Evolutionary conservation across 2,113 vertebrate species (phyloP).

Genomic region (Triplophysa tibetana): DNA sequence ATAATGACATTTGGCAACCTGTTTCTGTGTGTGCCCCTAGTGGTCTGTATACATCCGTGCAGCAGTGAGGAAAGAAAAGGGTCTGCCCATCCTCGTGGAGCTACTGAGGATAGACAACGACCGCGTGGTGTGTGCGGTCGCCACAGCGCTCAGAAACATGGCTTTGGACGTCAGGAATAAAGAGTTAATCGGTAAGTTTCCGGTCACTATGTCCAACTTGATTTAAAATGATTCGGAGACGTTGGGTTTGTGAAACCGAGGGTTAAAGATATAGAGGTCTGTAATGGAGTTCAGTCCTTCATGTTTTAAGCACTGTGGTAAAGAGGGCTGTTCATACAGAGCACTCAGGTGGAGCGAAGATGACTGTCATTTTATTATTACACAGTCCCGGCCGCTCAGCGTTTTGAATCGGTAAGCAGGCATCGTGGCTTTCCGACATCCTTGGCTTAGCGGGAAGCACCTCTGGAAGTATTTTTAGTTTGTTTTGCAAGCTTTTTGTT

Average conservation of each 20-base stretch:
- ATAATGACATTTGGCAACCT: background rate
- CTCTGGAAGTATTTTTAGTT: background rate
- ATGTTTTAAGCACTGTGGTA: slow-evolving; percentile 1
- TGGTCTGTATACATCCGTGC: slow-evolving; percentile 98
- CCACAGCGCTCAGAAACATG: slow-evolving; percentile 98
- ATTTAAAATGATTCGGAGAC: background rate
- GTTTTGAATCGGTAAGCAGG: background rate
- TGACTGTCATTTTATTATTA: slow-evolving; percentile 30
- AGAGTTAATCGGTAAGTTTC: slow-evolving; percentile 91
- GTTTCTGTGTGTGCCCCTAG: slow-evolving; percentile 65
- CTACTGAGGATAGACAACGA: slow-evolving; percentile 98
- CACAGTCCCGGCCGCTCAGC: slow-evolving; percentile 6
- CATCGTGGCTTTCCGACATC: background rate
- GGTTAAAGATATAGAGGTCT: slow-evolving; percentile 7
- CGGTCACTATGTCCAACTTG: background rate
- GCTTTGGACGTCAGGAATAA: slow-evolving; percentile 98
- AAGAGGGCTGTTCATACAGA: background rate
- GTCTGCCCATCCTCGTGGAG: slow-evolving; percentile 95
- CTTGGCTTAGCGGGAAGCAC: background rate
- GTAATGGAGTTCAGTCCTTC: slow-evolving; percentile 3
- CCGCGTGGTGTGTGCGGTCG: slow-evolving; percentile 96
- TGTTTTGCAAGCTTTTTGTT: background rate
- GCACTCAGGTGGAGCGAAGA: slow-evolving; percentile 9
- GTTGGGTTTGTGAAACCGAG: background rate
- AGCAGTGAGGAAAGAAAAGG: slow-evolving; percentile 97